Evolutionary conservation across 2,113 vertebrate species (phyloP), one percentile per base, ranked within the genome.

Genomic region (Acanthisitta chloris): DNA sequence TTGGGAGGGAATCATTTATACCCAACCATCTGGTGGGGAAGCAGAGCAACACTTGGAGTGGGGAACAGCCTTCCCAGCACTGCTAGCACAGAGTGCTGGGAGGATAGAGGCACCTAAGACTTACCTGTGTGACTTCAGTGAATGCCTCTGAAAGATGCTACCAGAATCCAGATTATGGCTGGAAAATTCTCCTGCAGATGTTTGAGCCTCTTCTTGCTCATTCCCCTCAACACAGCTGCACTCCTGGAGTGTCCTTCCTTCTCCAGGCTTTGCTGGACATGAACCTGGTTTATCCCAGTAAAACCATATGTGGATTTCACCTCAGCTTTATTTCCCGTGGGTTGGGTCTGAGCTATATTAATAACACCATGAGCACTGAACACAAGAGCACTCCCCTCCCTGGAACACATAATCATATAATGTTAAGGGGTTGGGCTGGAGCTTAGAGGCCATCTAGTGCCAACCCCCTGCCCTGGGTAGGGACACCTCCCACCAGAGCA

Each of bases 221-320:
- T 43, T 29, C 18, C 65, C 29, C 43, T n/a, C 19, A 16, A 14
- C 9, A 31, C 0, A 0, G 58, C 29, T 33, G 36, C 0, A 13
- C 42, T 31, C 45, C 55, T n/a, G 52, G 20, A 45, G 20, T 8
- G 14, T 25, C 45, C 13, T 58, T n/a, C 73, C 29, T 45, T 33
- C 1, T 0, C 51, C 1, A 1, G 34, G 72, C 49, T n/a, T n/a
- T n/a, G n/a, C n/a, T n/a, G n/a, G n/a, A n/a, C n/a, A n/a, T n/a
- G n/a, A n/a, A n/a, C n/a, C n/a, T n/a, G n/a, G n/a, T n/a, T n/a
- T n/a, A n/a, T n/a, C n/a, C n/a, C n/a, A n/a, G n/a, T n/a, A n/a
- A n/a, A n/a, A n/a, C n/a, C n/a, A n/a, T n/a, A n/a, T n/a, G n/a
- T n/a, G n/a, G n/a, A n/a, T n/a, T n/a, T n/a, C n/a, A n/a, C n/a